Percentiles rank a stretch among this genome's conserved stretches.
phyloP scores from a whole-genome alignment of 2,888 invertebrate genomes.

The Diplazon laetatorius region DNA sequence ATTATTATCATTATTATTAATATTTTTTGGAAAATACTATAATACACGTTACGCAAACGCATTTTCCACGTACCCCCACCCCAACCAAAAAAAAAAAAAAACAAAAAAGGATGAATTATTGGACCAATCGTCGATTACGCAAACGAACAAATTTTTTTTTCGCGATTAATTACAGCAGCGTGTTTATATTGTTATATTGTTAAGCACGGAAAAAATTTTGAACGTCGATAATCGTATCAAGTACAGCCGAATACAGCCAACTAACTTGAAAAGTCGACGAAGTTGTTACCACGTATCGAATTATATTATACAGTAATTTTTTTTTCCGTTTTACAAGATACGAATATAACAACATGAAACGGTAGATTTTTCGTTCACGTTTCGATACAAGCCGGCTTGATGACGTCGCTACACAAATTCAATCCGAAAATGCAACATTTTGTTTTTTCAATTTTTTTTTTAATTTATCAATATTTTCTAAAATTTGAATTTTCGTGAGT shows the following conservation, averaged over 20 bases:
- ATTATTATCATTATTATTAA: too few species aligned
- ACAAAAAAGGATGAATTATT: conserved; percentile 18
- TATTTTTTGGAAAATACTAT: conserved; percentile 15
- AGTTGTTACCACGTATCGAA: too few species aligned
- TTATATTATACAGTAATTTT: conserved; percentile 23
- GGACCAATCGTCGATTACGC: conserved; percentile 9
- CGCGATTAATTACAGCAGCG: conserved; percentile 38
- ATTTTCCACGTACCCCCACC: conserved; percentile 18
- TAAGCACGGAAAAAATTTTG: conserved; percentile 50
- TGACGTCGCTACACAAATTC: conserved; percentile 66
- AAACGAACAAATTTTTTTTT: too few species aligned
- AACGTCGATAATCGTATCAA: conserved; percentile 45
- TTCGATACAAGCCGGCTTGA: conserved; percentile 42
- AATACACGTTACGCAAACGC: conserved; percentile 28
- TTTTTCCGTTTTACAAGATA: conserved; percentile 53
- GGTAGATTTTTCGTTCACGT: conserved; percentile 17
- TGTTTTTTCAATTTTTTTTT: conserved; percentile 11
- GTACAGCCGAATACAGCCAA: conserved; percentile 41
- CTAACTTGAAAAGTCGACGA: conserved; percentile 35
- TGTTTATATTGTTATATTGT: too few species aligned
- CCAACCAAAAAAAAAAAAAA: too few species aligned
- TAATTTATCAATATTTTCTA: conserved; percentile 10
- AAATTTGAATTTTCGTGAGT: conserved; percentile 8
- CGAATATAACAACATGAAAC: conserved; percentile 60
- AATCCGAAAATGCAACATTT: conserved; percentile 61